Base-by-base conservation (phyloP, 2,888 invertebrate species). In the Nomada ferruginata region DNA sequence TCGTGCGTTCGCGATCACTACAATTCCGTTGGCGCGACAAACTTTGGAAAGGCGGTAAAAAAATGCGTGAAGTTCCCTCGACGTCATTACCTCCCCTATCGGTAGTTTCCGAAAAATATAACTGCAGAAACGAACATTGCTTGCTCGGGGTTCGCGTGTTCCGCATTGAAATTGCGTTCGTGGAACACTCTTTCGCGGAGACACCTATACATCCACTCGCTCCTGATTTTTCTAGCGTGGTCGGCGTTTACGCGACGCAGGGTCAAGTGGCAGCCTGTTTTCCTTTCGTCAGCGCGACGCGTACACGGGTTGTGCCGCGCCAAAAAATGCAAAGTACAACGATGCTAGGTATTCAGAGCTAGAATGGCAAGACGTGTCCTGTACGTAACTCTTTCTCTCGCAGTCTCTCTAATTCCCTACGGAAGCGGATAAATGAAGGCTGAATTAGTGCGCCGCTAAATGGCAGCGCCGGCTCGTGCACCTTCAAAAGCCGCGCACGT, bases 401-500 rank as follows among this genome's bases (percentile, higher is more conserved):
- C 15, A 29, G 18, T 20, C 53, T 20, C 18, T 36, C 20, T 44
- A 26, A 71, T 65, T 55, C 23, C 60, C 65, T 47, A n/a, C 26
- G 18, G 23, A 57, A 29, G 20, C 42, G 42, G 79, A 83, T 75
- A 79, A 64, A 72, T 80, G 65, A 73, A 79, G 57, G 82, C 64
- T 71, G 80, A 80, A 82, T 82, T 80, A 69, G 71, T 70, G 60
- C 59, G 29, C 64, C 42, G 80, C 57, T 72, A 82, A 83, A 72
- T 63, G 75, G 50, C 23, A 50, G 63, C 53, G 76, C 63, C 44
- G 78, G 61, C 23, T 73, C 65, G 65, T 64, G 53, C 60, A 66
- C 75, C 79, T 75, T 76, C 79, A 69, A 76, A 60, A 76, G 77
- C 76, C 61, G 65, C 75, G 42, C 76, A 60, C 71, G 69, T 60